Evolutionary conservation across 2,888 invertebrate species (phyloP).

Genomic region (Cephus pulcher): DNA sequence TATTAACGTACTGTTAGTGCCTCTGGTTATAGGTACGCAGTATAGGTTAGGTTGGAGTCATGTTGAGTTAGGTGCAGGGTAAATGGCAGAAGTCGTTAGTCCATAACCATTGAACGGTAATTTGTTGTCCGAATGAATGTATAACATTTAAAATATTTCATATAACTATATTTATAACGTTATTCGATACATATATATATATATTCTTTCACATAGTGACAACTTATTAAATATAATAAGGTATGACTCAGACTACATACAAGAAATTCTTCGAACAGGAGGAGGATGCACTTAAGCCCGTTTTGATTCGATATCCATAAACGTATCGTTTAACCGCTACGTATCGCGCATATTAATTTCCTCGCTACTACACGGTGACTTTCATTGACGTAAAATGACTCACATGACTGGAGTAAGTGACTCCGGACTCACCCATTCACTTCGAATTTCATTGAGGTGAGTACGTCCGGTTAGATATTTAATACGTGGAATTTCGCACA

Average conservation of each 20-base stretch:
- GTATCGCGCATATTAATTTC: constrained; percentile 36
- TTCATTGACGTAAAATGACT: constrained; percentile 53
- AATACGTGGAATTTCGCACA: background rate
- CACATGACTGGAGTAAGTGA: constrained; percentile 36
- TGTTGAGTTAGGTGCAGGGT: background rate
- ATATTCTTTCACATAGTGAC: background rate
- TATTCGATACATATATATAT: no score
- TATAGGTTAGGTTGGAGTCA: background rate
- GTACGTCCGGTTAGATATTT: constrained; percentile 29
- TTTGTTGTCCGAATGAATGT: background rate
- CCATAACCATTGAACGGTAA: background rate
- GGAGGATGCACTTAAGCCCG: background rate
- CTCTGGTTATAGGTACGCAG: background rate
- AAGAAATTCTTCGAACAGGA: background rate
- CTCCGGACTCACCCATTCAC: constrained; percentile 43
- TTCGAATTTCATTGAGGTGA: constrained; percentile 50
- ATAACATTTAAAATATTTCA: background rate
- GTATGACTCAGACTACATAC: background rate
- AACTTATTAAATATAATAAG: background rate
- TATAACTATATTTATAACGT: no score
- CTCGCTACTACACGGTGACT: constrained; percentile 29
- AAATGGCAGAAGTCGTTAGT: background rate
- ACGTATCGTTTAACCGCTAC: constrained; percentile 12
- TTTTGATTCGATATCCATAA: constrained; percentile 3
- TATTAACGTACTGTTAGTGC: background rate